Evolutionary conservation across 2,797 vertebrate species (phyloP).

Genomic region (Telmatherina bonti): DNA sequence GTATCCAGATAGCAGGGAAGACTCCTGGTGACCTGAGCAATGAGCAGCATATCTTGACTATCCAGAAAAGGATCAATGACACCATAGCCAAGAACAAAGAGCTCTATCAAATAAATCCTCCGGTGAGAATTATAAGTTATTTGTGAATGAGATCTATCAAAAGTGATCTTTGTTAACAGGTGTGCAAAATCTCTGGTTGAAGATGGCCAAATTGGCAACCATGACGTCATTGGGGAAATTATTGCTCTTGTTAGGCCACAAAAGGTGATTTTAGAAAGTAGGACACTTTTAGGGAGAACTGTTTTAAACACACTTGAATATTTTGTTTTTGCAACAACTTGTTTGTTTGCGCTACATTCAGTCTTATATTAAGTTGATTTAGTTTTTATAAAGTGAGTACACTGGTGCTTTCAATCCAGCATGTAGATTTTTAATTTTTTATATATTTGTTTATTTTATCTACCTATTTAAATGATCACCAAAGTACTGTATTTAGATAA

Average conservation of each 20-base stretch:
- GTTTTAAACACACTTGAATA: not conserved
- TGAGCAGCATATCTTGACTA: conserved; percentile 93
- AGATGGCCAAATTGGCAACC: not conserved
- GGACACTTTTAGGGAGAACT: not conserved
- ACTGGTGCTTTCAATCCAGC: not conserved
- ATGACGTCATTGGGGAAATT: not conserved
- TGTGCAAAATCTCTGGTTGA: not conserved
- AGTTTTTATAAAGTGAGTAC: not conserved
- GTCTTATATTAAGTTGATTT: not conserved
- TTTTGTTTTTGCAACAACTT: not conserved
- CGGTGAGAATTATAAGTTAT: conserved; percentile 81
- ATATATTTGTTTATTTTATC: no score
- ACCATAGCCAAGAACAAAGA: conserved; percentile 96
- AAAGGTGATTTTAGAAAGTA: not conserved
- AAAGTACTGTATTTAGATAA: not conserved
- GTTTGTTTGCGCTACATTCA: not conserved
- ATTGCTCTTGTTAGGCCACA: not conserved
- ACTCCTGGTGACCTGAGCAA: conserved; percentile 92
- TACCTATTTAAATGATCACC: no score
- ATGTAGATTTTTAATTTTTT: no score
- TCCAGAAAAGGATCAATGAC: conserved; percentile 99
- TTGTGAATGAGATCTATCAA: not conserved
- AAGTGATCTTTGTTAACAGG: conserved; percentile 1
- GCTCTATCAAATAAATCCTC: conserved; percentile 93
- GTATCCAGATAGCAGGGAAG: conserved; percentile 96